phyloP scores from a whole-genome alignment of 2,113 vertebrate species.

The Eretmochelys imbricata region DNA sequence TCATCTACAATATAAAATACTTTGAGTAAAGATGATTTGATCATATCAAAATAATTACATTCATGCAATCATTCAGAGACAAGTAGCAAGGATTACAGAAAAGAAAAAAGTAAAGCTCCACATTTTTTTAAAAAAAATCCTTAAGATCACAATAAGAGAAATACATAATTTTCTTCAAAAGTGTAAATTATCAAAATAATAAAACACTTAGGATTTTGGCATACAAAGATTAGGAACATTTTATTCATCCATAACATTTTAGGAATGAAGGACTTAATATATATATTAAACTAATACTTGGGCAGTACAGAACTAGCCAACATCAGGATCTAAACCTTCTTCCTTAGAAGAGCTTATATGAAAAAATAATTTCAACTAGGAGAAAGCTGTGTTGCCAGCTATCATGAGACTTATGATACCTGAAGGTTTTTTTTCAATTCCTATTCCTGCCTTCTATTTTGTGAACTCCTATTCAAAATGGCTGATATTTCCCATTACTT shows the following conservation, averaged over 20 bases:
- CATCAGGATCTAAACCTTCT: not conserved
- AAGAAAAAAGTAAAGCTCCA: not conserved
- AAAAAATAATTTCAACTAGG: not conserved
- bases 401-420: not conserved
- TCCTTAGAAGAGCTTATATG: not conserved
- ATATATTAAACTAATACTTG: not conserved
- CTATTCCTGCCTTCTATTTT: not conserved
- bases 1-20: not conserved
- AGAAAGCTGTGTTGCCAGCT: not conserved
- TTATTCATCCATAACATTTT: not conserved
- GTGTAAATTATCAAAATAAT: not conserved
- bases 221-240: not conserved
- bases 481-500: not conserved
- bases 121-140: not conserved
- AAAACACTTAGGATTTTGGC: not conserved
- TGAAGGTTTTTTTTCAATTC: not conserved
- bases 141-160: not conserved
- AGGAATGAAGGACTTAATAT: not conserved
- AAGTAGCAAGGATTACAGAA: not conserved
- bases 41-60: not conserved
- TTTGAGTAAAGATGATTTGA: slow-evolving; percentile 30
- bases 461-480: not conserved
- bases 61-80: not conserved
- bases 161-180: not conserved
- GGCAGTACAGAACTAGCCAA: not conserved